Evolutionary conservation across 64 coral and sea anemone species (phyloP), one percentile per base, ranked within the genome.

Genomic region (Montipora cactus): DNA sequence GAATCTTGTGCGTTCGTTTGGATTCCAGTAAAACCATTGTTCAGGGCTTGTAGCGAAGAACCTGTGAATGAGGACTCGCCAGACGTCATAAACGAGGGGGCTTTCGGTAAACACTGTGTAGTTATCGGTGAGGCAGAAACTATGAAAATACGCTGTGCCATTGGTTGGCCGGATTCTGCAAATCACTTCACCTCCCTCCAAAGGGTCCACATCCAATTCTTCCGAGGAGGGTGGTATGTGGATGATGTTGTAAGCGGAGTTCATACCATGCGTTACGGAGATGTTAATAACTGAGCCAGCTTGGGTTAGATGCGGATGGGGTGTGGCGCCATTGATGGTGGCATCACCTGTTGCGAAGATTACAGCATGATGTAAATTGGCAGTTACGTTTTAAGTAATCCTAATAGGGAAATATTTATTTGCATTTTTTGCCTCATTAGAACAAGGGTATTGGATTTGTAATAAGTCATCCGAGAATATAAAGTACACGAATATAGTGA

Each of bases 91-190:
- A 28, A 95, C 28, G 47, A 95, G 89, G 1, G 96, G 96, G 15
- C 80, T 75, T 71, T 98, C 92, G 10, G 94, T 79, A 18, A 98
- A 48, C 55, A 98, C 70, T 2, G 95, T 67, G 83, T 93, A 98
- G 14, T 98, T 98, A 74, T 98, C 94, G 37, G 96, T 98, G 91
- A 98, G 80, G 44, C 94, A 94, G 81, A 98, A 98, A 49, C 96
- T 95, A 70, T 98, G 96, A 12, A 92, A 53, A 49, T 98, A 98
- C 76, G 87, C 81, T 10, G 80, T 53, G 44, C 76, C 79, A 48
- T 51, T 86, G 2, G 88, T 59, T 2, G 94, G 87, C 19, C 87
- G 77, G 79, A 98, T 93, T n/a, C 67, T 84, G 81, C 79, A 93
- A 70, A 95, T 71, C 7, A 89, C 76, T 48, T 88, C 95, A 57